Base-by-base conservation (phyloP, 2,888 invertebrate genomes). In the Melitaea athalia region DNA sequence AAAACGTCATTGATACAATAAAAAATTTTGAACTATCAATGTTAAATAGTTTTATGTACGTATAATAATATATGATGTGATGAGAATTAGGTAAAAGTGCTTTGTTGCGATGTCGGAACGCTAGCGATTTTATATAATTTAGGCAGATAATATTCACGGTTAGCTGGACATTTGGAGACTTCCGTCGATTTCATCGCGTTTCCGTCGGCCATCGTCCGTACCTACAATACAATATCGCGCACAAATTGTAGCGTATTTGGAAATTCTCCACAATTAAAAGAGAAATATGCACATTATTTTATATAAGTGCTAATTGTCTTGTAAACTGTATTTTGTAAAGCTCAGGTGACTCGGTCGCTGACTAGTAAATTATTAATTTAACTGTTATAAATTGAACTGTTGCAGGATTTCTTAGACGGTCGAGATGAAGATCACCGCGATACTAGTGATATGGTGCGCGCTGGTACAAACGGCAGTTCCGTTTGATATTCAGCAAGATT, bases 151-250 rank as follows among this genome's bases (percentile, higher is more conserved):
- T 72, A 75, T 84, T 87, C 85, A 88, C 85, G 90, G 85, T 86
- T 78, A 76, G 84, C 64, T 81, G 83, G 70, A 61, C 76, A 74
- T 80, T 75, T 76, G 73, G 74, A 67, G 71, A 82, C 84, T 88
- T 91, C 91, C 90, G 89, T 79, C 78, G 85, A 85, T 91, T 89
- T 86, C 90, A 88, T 88, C 89, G 88, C 78, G 71, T 76, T 86
- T 88, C 88, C 88, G 85, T 65, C 79, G 68, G 72, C 72, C 74
- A 60, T 70, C 68, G 68, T 60, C 59, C 53, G 47, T 52, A 50
- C n/a, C n/a, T n/a, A n/a, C 50, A 69, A 47, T 33, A 70, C 69
- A 64, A 69, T 68, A 68, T 69, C 69, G 63, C 59, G 55, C 47
- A 65, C 59, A 70, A 61, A 53, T 69, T 64, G 61, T 63, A 53